These are phyloP conservation scores for Melolontha melolontha DNA, from an alignment of 2,888 invertebrate species.

Conservation along the genomic window DNA sequence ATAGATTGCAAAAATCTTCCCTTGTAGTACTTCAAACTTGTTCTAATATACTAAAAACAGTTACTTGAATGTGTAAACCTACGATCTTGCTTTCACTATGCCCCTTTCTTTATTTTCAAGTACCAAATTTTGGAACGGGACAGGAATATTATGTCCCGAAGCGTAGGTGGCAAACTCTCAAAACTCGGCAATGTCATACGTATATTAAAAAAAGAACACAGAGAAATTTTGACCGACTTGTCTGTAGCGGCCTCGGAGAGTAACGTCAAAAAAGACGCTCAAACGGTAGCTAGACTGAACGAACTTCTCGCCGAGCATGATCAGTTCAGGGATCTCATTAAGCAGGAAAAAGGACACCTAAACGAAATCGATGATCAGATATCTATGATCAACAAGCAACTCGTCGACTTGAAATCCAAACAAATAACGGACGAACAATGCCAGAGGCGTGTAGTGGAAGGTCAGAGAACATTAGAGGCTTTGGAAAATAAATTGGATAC, in stretches of 20 bases:
- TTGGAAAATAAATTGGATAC: conserved; percentile 83
- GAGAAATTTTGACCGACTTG: conserved; percentile 73
- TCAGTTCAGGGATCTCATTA: conserved; percentile 61
- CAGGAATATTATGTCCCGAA: conserved; percentile 76
- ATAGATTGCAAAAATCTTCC: too few species aligned
- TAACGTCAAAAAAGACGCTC: conserved; percentile 70
- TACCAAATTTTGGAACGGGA: conserved; percentile 88
- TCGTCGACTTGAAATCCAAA: conserved; percentile 57
- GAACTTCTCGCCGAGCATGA: conserved; percentile 70
- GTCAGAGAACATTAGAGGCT: conserved; percentile 71
- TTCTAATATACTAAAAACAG: too few species aligned
- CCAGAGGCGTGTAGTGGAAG: conserved; percentile 67
- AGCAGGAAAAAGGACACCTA: conserved; percentile 61
- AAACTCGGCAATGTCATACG: conserved; percentile 74
- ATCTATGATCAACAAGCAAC: conserved; percentile 54
- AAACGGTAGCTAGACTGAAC: conserved; percentile 68
- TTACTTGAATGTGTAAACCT: too few species aligned
- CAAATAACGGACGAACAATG: conserved; percentile 66
- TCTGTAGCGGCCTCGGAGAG: conserved; percentile 71
- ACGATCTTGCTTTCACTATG: too few species aligned
- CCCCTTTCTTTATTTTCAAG: conserved; percentile 57
- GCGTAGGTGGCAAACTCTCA: conserved; percentile 74
- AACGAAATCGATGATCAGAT: conserved; percentile 69
- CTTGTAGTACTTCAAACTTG: too few species aligned
- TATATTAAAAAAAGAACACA: conserved; percentile 72